These are phyloP conservation scores for Ophioderma brevispina DNA, from an alignment of 35 echinoderm and acorn worm genomes.

Conservation along the genomic window DNA sequence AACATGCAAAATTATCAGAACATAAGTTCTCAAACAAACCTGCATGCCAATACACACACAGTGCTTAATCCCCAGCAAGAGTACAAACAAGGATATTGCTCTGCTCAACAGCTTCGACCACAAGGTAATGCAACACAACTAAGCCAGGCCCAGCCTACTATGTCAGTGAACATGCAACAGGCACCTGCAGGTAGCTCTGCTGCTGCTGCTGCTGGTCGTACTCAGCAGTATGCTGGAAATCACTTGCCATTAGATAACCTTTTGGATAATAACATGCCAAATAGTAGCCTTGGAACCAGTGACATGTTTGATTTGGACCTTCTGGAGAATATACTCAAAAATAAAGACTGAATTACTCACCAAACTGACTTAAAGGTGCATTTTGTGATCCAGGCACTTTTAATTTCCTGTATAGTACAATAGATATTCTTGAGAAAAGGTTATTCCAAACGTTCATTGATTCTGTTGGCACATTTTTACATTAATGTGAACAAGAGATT, in stretches of 20 bases:
- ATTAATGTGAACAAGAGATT: too few species aligned
- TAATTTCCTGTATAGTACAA: too few species aligned
- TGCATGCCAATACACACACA: conserved; percentile 2
- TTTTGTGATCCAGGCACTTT: too few species aligned
- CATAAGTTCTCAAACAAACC: conserved; percentile 31
- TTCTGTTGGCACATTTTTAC: too few species aligned
- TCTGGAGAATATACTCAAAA: conserved; percentile 36
- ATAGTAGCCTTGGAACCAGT: conserved; percentile 16
- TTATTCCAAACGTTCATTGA: too few species aligned
- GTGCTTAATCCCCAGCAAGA: conserved; percentile 16
- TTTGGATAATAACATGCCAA: conserved; percentile 32
- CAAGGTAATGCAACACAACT: neutral
- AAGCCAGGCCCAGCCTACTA: neutral
- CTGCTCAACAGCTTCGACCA: neutral
- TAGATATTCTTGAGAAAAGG: too few species aligned
- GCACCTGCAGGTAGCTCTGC: neutral
- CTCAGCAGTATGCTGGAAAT: neutral
- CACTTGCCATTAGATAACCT: conserved; percentile 18
- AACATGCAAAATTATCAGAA: conserved; percentile 47
- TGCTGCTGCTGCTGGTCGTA: neutral
- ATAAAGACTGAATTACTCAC: conserved; percentile 21
- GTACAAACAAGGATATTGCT: neutral
- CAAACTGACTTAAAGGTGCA: too few species aligned
- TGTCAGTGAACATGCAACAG: neutral
- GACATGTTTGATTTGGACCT: conserved; percentile 29